A percentile compares a stretch with the other conserved stretches of the same genome.
These are phyloP conservation scores for Pocota personata DNA, from an alignment of 2,888 invertebrate species.

Conservation along the genomic window DNA sequence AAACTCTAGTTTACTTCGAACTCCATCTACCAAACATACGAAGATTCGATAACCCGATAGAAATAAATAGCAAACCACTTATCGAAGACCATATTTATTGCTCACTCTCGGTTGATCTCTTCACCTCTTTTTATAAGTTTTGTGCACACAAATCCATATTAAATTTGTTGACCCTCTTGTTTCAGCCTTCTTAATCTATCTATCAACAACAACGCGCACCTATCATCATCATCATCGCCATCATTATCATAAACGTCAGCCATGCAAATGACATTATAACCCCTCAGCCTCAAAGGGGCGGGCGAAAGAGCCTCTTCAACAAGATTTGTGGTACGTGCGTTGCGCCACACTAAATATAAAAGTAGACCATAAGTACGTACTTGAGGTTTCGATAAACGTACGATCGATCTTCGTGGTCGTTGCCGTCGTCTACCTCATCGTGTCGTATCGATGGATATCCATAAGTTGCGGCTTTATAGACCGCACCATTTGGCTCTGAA, in stretches of 20 bases:
- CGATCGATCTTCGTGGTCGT: conserved; percentile 9
- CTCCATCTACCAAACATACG: neutral
- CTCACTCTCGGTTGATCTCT: conserved; percentile 34
- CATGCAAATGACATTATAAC: conserved; percentile 57
- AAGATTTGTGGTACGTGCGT: conserved; percentile 57
- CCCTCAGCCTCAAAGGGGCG: neutral
- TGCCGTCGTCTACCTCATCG: neutral
- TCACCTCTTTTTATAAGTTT: conserved; percentile 53
- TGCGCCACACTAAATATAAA: conserved; percentile 60
- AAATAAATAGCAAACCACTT: conserved; percentile 39
- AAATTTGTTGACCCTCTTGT: conserved; percentile 63
- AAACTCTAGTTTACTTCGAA: too few relatives aligned
- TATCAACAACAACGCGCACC: conserved; percentile 43
- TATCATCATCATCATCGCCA: conserved; percentile 2
- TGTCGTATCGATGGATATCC: neutral
- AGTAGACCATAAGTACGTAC: conserved; percentile 49
- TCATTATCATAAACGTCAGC: conserved; percentile 33
- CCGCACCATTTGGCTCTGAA: conserved; percentile 25
- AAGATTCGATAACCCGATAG: neutral
- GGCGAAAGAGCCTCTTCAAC: conserved; percentile 16
- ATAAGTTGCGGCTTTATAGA: conserved; percentile 24
- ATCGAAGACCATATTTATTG: conserved; percentile 14
- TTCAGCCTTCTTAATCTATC: conserved; percentile 44
- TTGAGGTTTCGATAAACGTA: conserved; percentile 34
- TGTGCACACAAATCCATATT: conserved; percentile 60